Base-by-base conservation (phyloP, 2,888 invertebrate species). In the Dryomyza anilis region DNA sequence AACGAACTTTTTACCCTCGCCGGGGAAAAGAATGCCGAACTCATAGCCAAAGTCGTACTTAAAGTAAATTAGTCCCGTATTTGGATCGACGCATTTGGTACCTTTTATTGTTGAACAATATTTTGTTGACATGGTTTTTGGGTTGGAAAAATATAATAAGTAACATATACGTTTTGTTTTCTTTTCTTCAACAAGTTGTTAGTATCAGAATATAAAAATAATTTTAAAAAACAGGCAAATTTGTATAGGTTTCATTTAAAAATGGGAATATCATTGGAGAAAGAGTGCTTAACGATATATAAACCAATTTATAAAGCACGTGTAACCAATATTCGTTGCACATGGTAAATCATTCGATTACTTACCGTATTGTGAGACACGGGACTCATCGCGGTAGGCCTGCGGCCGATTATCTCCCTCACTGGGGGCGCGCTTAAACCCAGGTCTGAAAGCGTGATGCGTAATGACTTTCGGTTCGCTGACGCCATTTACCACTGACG, bases 11-110 rank as follows among this genome's bases (percentile, higher is more conserved):
- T 86, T 86, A 71, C 88, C 86, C 78, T 89, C 89, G 57, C 89
- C 89, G 46, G 91, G 91, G 57, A 90, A 84, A 53, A 91, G 86
- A 70, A 91, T 87, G 67, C 91, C 91, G 78, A 91, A 91, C 81
- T 91, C 91, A 81, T 91, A 91, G 73, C 91, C 91, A 77, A 91
- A 91, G 84, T 91, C 91, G 80, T 91, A 91, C 84, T 91, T 91
- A 86, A 91, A 91, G 85, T 91, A 91, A 76, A 91, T 90, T 67
- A 91, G 85, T 72, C 91, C 91, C 56, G 90, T 90, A 76, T 90
- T 89, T 70, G 90, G 90, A 80, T 91, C 91, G 78, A 90, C 88
- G 81, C 89, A 90, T 83, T 91, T 91, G 71, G 90, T 89, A 81
- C 91, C 91, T 91, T 78, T 53, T 29, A 33, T 55, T 10, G 19